phyloP scores from a whole-genome alignment of 2,113 vertebrate genomes.

The Machaerirhynchus nigripectus region DNA sequence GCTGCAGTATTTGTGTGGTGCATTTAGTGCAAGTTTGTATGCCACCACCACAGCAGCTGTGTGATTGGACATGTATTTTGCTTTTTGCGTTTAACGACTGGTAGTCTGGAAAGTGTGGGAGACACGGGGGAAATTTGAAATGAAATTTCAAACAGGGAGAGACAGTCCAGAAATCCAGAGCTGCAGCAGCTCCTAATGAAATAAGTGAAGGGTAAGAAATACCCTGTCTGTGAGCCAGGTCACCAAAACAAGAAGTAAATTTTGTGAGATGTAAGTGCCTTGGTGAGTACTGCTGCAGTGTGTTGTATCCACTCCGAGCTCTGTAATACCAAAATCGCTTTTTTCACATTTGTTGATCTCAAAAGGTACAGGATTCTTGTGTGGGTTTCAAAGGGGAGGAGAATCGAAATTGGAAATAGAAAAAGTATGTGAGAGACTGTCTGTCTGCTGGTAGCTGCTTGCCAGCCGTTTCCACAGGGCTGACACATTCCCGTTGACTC shows the following conservation, averaged over 20 bases:
- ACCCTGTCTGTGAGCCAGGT: background rate
- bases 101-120: background rate
- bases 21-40: background rate
- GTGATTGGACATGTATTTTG: fast-evolving
- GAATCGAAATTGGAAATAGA: background rate
- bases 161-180: background rate
- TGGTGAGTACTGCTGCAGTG: background rate
- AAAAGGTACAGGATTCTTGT: background rate
- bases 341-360: background rate
- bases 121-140: background rate
- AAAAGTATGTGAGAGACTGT: background rate
- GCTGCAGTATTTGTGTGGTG: fast-evolving
- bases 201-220: background rate
- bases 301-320: background rate
- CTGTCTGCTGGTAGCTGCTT: background rate
- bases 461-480: background rate
- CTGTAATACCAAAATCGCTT: background rate
- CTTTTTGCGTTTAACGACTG: background rate
- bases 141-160: background rate
- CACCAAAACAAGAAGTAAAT: background rate
- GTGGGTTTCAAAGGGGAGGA: background rate
- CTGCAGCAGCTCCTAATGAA: background rate
- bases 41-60: background rate
- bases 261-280: background rate
- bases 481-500: background rate